These are phyloP conservation scores for Romanogobio albipinnatus DNA, from an alignment of 2,113 vertebrate genomes.

Conservation along the genomic window DNA sequence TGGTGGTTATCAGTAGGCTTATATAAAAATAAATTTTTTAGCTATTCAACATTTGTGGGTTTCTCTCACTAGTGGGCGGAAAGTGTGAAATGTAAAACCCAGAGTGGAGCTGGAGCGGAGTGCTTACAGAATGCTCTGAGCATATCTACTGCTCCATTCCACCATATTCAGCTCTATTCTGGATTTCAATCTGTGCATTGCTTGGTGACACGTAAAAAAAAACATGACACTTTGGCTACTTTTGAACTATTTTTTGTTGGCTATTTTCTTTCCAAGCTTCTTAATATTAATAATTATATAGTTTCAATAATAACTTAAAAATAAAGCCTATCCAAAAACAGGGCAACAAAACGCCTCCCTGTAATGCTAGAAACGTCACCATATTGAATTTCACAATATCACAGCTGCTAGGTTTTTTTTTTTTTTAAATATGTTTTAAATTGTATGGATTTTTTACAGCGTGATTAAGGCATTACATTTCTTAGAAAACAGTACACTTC, in stretches of 20 bases:
- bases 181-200: not conserved
- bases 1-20: no score
- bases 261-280: not conserved
- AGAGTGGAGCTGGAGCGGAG: not conserved
- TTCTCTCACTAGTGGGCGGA: not conserved
- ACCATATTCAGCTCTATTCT: not conserved
- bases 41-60: not conserved
- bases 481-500: not conserved
- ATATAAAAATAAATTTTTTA: no score
- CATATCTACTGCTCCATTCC: not conserved
- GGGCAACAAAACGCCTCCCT: not conserved
- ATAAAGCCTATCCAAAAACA: not conserved
- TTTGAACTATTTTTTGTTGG: not conserved
- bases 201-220: not conserved
- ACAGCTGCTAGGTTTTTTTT: not conserved
- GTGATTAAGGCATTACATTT: not conserved
- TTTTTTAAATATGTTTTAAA: not conserved
- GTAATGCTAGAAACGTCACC: not conserved
- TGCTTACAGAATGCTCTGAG: not conserved
- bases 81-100: not conserved
- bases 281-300: not conserved
- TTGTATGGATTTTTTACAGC: not conserved
- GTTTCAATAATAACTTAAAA: not conserved
- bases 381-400: not conserved
- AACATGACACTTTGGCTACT: conserved; percentile 6